Base-by-base conservation (phyloP, 2,113 vertebrate species). In the Solea senegalensis region DNA sequence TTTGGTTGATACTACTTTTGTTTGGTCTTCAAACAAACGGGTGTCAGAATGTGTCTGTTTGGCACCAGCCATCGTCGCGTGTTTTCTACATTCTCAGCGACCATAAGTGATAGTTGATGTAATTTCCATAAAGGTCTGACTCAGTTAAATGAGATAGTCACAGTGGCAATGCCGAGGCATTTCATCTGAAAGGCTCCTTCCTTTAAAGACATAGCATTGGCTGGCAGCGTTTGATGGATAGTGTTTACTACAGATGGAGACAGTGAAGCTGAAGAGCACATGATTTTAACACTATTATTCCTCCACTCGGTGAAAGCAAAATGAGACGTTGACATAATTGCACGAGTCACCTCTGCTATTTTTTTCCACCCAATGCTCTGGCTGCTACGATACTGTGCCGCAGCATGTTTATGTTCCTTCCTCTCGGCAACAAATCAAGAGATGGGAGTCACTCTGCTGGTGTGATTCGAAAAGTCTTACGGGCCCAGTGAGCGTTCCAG, bases 321-420 rank as follows among this genome's bases (percentile, higher is more conserved):
- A 56, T 34, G 63, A 71, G 68, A 54, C 71, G 61, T 34, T 79
- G 77, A 76, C 74, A 85, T 81, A 34, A 66, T 55, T 67, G 60
- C 49, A n/a, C 7, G 63, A 76, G 65, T 83, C 79, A 86, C 74
- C 76, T 78, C 15, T 80, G 68, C 70, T 43, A n/a, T 78, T 84
- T 84, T 84, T 86, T 68, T 65, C 60, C 54, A 62, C 16, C 26
- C 57, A 39, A 52, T 14, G 45, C 69, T 78, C 34, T 70, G 51
- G 63, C 53, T 65, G 40, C 34, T 64, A 56, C 69, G 61, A 51
- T 53, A 77, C 44, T 57, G 58, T 21, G 27, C 53, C 46, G 56
- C 62, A 26, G 34, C 40, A 43, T 12, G 26, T 69, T 76, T 70
- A 49, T 84, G 59, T 50, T 65, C 44, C 5, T 81, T 74, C 64